Conservation (phyloP, 2,888 invertebrate species). For the Drosophila neonasuta region DNA sequence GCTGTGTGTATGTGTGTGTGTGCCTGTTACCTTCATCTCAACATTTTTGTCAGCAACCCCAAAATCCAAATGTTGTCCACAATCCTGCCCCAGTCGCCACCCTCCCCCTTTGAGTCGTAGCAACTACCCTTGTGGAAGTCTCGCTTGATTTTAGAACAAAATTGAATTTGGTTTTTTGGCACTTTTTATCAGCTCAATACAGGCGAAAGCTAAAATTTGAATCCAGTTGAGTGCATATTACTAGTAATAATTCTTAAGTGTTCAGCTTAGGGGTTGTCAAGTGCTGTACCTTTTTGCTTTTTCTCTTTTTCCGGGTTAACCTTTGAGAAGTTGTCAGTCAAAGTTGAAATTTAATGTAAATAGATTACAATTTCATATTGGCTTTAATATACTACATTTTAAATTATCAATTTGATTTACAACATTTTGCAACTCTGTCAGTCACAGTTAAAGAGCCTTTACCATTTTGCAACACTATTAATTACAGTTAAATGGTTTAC, state of each 20-base stretch:
- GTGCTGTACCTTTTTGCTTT: background rate
- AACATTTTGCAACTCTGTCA: background rate
- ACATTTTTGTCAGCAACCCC: constrained; percentile 36
- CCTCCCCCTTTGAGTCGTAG: background rate
- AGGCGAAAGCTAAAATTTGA: constrained; percentile 34
- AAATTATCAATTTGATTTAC: background rate
- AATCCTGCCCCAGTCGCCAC: background rate
- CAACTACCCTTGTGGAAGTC: constrained; percentile 12
- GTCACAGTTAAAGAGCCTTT: too few relatives aligned
- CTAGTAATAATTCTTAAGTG: constrained; percentile 26
- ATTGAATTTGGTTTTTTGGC: constrained; percentile 36
- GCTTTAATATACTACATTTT: too few relatives aligned
- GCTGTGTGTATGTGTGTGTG: constrained; percentile 2
- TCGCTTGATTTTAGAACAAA: constrained; percentile 27
- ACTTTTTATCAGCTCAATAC: constrained; percentile 45
- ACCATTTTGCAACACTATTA: background rate
- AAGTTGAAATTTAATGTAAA: background rate
- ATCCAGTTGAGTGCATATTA: constrained; percentile 8
- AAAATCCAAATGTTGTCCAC: constrained; percentile 16
- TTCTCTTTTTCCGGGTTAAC: background rate
- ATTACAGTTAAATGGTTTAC: background rate
- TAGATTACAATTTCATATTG: too few relatives aligned
- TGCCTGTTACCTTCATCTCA: constrained; percentile 35
- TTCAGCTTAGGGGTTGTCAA: constrained; percentile 19
- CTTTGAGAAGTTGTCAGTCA: background rate